Percentiles rank a stretch among this genome's conserved stretches.
Conservation (phyloP, 1,140 invertebrate species). For the Drosophila kepulauana region DNA sequence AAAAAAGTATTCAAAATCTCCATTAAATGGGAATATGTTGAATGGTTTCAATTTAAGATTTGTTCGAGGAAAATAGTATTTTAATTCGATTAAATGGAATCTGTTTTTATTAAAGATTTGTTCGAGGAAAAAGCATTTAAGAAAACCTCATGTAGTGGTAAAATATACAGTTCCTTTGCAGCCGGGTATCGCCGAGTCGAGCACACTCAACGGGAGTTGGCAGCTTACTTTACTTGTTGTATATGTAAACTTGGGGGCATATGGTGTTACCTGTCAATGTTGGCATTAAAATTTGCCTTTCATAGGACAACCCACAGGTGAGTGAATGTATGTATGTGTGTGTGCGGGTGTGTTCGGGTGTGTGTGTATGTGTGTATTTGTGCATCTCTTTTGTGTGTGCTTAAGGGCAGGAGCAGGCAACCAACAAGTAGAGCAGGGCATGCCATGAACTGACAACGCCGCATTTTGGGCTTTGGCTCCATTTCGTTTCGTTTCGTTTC, state of each 20-base stretch:
- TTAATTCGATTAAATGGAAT: no score
- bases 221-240: not conserved
- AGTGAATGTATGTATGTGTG: not conserved
- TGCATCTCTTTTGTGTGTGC: constrained; percentile 25
- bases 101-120: no score
- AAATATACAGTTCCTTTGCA: no score
- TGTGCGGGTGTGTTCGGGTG: not conserved
- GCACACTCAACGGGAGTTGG: no score
- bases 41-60: no score
- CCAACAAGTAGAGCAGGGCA: not conserved
- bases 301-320: constrained; percentile 64
- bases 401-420: constrained; percentile 35
- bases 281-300: constrained; percentile 82
- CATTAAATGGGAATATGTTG: no score
- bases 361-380: not conserved
- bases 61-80: no score
- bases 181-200: no score
- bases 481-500: constrained; percentile 4
- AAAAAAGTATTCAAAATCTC: no score
- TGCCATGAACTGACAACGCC: constrained; percentile 18
- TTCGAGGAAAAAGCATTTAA: no score
- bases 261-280: constrained; percentile 71
- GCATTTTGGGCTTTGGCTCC: constrained; percentile 28
- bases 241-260: constrained; percentile 26
- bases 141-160: no score